Percentiles rank a stretch among this genome's conserved stretches.
These are phyloP conservation scores for Ovis aries DNA, from an alignment of 2,113 vertebrate species.

Conservation along the genomic window ARS-UI_Ramb_v3.0 NC_082741.1:1211001-1211500, in stretches of 20 bases:
- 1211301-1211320: neutral
- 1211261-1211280: fast-evolving
- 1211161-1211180: fast-evolving
- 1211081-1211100: too few relatives aligned
- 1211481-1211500: fast-evolving
- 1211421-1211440: neutral
- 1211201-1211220: fast-evolving
- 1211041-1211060: neutral
- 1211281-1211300: neutral
- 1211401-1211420: fast-evolving
- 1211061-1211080: fast-evolving
- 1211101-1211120: too few relatives aligned
- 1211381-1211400: fast-evolving
- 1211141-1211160: neutral
- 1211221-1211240: fast-evolving
- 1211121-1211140: too few relatives aligned
- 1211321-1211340: neutral
- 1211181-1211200: too few relatives aligned
- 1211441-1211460: neutral
- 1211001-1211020: fast-evolving
- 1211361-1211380: neutral
- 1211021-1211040: fast-evolving
- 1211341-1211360: neutral
- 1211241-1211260: neutral
- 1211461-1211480: neutral